Evolutionary conservation across 2,888 invertebrate species (phyloP).

Genomic region (Pheosia tremula): DNA sequence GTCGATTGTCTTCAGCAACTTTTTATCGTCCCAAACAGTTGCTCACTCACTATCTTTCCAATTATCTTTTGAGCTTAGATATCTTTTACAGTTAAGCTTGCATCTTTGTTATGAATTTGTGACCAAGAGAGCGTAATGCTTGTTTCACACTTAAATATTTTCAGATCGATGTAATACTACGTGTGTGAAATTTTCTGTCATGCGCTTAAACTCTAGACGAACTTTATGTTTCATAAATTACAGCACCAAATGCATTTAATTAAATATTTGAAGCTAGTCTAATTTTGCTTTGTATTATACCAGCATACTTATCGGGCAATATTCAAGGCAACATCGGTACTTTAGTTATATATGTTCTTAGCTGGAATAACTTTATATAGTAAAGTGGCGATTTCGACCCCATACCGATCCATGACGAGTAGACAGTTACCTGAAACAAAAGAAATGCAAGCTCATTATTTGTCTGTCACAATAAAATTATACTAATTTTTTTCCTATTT

Average conservation of each 20-base stretch:
- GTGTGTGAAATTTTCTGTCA: constrained; percentile 10
- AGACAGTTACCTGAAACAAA: constrained; percentile 52
- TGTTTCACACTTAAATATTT: constrained; percentile 24
- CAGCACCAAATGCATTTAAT: constrained; percentile 4
- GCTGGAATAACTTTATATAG: not conserved
- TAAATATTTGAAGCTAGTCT: not conserved
- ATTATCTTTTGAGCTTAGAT: no score
- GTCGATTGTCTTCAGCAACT: not conserved
- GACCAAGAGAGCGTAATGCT: constrained; percentile 13
- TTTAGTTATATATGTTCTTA: not conserved
- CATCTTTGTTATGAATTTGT: no score
- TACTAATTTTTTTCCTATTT: constrained; percentile 23
- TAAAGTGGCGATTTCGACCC: constrained; percentile 40
- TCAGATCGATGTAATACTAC: constrained; percentile 21
- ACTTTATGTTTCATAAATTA: constrained; percentile 3
- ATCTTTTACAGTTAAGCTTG: no score
- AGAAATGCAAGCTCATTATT: constrained; percentile 31
- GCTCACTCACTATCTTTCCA: not conserved
- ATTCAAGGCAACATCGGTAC: not conserved
- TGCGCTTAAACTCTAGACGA: constrained; percentile 6
- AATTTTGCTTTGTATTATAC: not conserved
- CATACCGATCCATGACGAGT: constrained; percentile 22
- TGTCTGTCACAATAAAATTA: constrained; percentile 16
- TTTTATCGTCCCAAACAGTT: not conserved
- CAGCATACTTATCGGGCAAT: not conserved